phyloP scores from a whole-genome alignment of 2,797 vertebrate species.

The Ambastaia sidthimunki region DNA sequence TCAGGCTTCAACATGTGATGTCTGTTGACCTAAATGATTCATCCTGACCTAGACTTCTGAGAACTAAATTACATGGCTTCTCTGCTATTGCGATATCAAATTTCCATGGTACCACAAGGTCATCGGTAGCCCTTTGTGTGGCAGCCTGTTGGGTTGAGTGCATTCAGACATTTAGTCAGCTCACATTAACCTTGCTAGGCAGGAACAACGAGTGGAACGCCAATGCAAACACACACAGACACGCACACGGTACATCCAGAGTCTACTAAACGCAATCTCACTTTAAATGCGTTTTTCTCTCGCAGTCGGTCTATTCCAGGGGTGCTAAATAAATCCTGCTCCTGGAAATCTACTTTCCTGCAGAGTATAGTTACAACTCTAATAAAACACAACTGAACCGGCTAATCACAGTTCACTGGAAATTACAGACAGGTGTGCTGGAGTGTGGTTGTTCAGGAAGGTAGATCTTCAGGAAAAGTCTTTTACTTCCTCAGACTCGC shows the following conservation, averaged over 20 bases:
- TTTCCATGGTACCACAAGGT: slow-evolving; percentile 52
- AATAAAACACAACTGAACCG: not conserved
- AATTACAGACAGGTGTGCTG: slow-evolving; percentile 1
- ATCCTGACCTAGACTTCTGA: slow-evolving; percentile 36
- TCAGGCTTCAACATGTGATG: slow-evolving; percentile 16
- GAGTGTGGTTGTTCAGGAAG: not conserved
- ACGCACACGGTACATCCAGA: not conserved
- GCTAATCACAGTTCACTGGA: not conserved
- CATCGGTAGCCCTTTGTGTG: slow-evolving; percentile 47
- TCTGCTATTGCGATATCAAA: slow-evolving; percentile 48
- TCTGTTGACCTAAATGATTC: slow-evolving; percentile 11
- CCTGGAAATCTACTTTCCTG: not conserved
- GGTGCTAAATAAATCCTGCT: not conserved
- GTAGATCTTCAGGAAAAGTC: not conserved
- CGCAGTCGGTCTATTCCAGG: not conserved
- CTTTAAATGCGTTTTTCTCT: slow-evolving; percentile 5
- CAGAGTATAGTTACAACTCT: not conserved
- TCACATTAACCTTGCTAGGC: slow-evolving; percentile 55
- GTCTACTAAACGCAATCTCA: slow-evolving; percentile 28
- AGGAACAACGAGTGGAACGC: slow-evolving; percentile 26
- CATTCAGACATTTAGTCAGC: slow-evolving; percentile 53
- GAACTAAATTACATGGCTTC: slow-evolving; percentile 13
- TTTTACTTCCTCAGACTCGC: slow-evolving; percentile 15
- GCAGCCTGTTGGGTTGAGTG: slow-evolving; percentile 50
- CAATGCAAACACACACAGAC: slow-evolving; percentile 9